Conservation (phyloP, 2,888 invertebrate genomes). For the Drosophila rellima region DNA sequence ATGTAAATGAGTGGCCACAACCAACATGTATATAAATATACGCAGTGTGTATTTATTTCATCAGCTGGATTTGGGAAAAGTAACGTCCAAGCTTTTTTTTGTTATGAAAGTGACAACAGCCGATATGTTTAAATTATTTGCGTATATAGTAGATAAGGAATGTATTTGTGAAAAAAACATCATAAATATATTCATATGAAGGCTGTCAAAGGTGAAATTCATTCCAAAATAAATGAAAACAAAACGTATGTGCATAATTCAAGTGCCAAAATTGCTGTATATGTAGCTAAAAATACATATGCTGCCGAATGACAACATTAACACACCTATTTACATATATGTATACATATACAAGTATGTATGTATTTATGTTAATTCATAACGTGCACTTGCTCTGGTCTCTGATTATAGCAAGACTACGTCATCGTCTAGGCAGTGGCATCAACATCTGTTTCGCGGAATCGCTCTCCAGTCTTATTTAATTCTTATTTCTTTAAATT, state of each 20-base stretch:
- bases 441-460: conserved; percentile 58
- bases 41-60: conserved; percentile 1
- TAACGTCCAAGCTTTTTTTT: no score
- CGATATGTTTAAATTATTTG: background rate
- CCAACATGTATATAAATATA: conserved; percentile 9
- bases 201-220: background rate
- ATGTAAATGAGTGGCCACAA: background rate
- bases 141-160: background rate
- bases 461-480: conserved; percentile 4
- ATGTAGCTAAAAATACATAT: conserved; percentile 22
- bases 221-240: background rate
- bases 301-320: conserved; percentile 32
- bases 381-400: conserved; percentile 30
- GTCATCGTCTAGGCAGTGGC: conserved; percentile 57
- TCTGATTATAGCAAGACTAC: conserved; percentile 66
- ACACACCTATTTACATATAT: conserved; percentile 24
- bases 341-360: background rate
- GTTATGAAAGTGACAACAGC: background rate
- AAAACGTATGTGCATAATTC: background rate
- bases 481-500: background rate
- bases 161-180: background rate
- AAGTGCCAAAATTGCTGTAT: background rate
- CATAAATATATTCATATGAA: background rate
- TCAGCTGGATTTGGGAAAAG: conserved; percentile 22
- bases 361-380: conserved; percentile 12